Conservation (phyloP, 2,113 vertebrate species). For the Xenotilapia flavipinnis region DNA sequence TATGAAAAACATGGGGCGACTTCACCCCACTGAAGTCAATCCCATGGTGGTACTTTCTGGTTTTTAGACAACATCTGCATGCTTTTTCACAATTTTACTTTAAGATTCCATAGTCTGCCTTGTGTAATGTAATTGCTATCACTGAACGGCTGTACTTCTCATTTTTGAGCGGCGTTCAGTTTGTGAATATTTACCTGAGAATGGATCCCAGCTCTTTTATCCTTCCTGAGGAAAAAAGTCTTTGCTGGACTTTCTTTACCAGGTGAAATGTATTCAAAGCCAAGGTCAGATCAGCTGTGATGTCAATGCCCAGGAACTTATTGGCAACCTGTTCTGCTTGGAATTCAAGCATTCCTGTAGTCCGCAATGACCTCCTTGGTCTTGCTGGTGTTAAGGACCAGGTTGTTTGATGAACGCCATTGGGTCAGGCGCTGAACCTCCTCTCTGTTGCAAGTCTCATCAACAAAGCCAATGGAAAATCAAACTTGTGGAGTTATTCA, state of each 20-base stretch:
- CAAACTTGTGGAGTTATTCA: not conserved
- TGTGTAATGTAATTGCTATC: not conserved
- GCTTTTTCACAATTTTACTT: not conserved
- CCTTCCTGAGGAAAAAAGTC: not conserved
- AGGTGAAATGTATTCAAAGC: not conserved
- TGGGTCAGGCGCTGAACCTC: not conserved
- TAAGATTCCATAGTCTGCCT: not conserved
- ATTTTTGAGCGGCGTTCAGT: not conserved
- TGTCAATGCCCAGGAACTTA: not conserved
- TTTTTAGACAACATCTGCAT: not conserved
- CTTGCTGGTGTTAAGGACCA: not conserved
- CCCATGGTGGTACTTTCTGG: not conserved
- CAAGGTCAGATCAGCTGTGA: not conserved
- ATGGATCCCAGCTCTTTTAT: not conserved
- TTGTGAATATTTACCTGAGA: not conserved
- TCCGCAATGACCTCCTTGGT: not conserved
- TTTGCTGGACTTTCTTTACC: not conserved
- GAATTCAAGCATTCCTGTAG: not conserved
- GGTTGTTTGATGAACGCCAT: not conserved
- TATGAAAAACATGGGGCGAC: not conserved
- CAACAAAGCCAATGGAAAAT: not conserved
- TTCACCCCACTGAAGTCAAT: not conserved
- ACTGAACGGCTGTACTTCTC: not conserved
- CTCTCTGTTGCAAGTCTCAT: not conserved
- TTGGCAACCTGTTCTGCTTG: accelerated